phyloP scores from a whole-genome alignment of 64 coral and sea anemone genomes.

The Exaiptasia diaphana region DNA sequence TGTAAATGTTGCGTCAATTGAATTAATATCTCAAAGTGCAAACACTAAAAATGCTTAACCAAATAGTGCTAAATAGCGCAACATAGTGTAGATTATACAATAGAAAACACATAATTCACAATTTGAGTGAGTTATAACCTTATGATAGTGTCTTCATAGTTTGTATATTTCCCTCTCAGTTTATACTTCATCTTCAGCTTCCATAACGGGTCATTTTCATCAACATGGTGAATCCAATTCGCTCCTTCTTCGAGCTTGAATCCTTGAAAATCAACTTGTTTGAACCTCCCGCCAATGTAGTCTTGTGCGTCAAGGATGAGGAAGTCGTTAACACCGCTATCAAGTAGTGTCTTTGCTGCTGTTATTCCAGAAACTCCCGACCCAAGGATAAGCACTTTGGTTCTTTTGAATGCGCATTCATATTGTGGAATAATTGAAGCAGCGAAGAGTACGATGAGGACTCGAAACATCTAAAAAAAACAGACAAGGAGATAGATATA shows the following conservation, averaged over 20 bases:
- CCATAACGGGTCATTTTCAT: slow-evolving; percentile 28
- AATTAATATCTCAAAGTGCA: too few species aligned
- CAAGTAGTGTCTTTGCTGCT: slow-evolving; percentile 33
- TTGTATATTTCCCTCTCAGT: slow-evolving; percentile 28
- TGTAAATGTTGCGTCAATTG: neutral
- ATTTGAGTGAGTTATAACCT: slow-evolving; percentile 27
- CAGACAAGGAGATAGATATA: too few species aligned
- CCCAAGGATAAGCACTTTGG: slow-evolving; percentile 45
- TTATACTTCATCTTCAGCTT: slow-evolving; percentile 40
- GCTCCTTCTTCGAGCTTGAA: slow-evolving; percentile 56
- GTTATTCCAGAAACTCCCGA: slow-evolving; percentile 37
- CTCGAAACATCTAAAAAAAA: neutral
- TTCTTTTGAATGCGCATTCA: neutral
- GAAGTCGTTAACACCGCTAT: slow-evolving; percentile 37
- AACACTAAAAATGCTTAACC: too few species aligned
- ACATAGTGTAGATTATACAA: too few species aligned
- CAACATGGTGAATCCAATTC: slow-evolving; percentile 52
- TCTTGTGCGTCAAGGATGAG: slow-evolving; percentile 46
- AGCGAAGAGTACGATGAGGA: neutral
- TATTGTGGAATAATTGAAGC: neutral
- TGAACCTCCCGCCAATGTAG: slow-evolving; percentile 50
- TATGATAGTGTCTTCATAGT: slow-evolving; percentile 33
- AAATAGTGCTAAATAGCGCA: too few species aligned
- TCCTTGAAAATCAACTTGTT: slow-evolving; percentile 28
- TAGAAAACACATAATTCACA: too few species aligned